These are phyloP conservation scores for Mus spretus DNA, from an alignment of 2,797 vertebrate species.

Conservation along the genomic window DNA sequence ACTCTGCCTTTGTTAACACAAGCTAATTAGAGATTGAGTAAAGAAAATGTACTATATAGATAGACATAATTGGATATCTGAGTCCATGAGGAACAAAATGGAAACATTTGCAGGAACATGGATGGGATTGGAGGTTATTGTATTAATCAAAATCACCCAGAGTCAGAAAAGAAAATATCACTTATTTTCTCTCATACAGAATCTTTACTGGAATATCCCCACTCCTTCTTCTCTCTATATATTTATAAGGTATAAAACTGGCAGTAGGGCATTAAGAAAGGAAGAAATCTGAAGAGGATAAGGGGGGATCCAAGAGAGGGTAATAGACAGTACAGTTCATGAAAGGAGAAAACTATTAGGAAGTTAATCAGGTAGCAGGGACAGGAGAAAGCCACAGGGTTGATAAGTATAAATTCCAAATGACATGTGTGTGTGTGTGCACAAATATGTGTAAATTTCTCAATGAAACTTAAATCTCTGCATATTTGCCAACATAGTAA, in stretches of 20 bases:
- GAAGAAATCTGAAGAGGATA: neutral
- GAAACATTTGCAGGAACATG: neutral
- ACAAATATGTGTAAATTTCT: neutral
- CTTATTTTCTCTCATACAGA: neutral
- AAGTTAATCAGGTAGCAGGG: neutral
- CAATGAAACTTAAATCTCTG: neutral
- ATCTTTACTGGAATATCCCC: neutral
- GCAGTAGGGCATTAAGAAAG: neutral
- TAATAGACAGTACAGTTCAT: too few species aligned
- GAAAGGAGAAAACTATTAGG: neutral
- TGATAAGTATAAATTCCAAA: neutral
- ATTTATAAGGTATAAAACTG: neutral
- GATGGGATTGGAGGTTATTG: neutral
- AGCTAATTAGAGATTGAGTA: neutral
- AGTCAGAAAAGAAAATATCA: neutral
- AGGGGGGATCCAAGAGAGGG: neutral
- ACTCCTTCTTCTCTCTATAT: accelerated
- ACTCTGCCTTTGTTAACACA: neutral
- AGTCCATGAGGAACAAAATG: neutral
- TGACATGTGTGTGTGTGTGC: neutral
- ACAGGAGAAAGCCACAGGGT: neutral
- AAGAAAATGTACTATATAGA: neutral
- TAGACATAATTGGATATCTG: neutral
- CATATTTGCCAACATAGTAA: neutral
- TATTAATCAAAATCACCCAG: neutral